A percentile compares a stretch with the other conserved stretches of the same genome.
phyloP scores from a whole-genome alignment of 2,113 vertebrate species.

The Oriolus oriolus region DNA sequence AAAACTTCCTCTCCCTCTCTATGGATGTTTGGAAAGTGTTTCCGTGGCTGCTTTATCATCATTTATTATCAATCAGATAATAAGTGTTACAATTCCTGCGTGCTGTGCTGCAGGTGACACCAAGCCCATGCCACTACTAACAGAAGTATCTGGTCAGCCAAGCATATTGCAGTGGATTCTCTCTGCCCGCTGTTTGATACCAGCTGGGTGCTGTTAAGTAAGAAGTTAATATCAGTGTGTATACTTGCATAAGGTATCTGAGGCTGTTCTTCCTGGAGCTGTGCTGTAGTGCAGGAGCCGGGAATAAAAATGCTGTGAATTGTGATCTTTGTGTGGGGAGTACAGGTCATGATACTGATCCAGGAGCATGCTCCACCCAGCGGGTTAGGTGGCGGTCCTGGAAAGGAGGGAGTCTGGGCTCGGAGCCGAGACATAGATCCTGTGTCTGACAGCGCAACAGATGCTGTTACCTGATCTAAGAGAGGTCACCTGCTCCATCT shows the following conservation, averaged over 20 bases:
- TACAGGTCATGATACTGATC: not conserved
- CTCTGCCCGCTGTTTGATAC: not conserved
- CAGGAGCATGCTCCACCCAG: not conserved
- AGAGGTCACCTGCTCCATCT: not conserved
- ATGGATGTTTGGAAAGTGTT: not conserved
- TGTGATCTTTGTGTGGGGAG: not conserved
- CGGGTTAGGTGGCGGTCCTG: not conserved
- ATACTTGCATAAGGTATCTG: not conserved
- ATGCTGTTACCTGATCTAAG: constrained; percentile 22
- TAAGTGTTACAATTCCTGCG: not conserved
- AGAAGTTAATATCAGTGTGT: not conserved
- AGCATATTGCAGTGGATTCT: not conserved
- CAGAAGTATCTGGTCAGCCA: not conserved
- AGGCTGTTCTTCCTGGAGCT: not conserved
- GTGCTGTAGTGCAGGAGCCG: accelerated
- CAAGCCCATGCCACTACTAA: not conserved
- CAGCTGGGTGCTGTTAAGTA: not conserved
- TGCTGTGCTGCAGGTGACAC: not conserved
- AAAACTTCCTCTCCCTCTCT: not conserved
- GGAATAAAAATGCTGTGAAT: not conserved
- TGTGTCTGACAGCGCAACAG: not conserved
- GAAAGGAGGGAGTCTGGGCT: not conserved
- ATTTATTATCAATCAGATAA: not conserved
- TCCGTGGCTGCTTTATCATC: not conserved
- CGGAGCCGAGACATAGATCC: not conserved